Conservation (phyloP, 2,888 invertebrate species). For the Linnaemya vulpina region DNA sequence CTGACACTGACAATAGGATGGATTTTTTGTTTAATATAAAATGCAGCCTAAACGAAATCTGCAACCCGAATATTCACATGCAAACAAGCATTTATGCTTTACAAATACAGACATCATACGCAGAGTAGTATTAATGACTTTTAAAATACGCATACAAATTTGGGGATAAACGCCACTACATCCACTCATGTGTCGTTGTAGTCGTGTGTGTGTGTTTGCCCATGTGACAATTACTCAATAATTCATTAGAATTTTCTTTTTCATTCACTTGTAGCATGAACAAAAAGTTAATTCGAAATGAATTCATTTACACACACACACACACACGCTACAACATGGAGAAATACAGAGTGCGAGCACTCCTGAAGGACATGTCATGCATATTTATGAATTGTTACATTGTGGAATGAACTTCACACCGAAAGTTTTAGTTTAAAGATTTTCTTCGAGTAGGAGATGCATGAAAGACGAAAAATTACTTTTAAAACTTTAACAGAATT, state of each 20-base stretch:
- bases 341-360: slow-evolving; percentile 13
- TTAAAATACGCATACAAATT: not conserved
- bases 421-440: not conserved
- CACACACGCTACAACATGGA: not conserved
- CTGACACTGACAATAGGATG: slow-evolving; percentile 67
- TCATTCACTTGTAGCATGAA: slow-evolving; percentile 73
- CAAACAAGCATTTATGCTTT: not conserved
- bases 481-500: too few relatives aligned
- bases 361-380: slow-evolving; percentile 49
- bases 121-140: too few relatives aligned
- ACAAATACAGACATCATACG: not conserved
- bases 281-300: slow-evolving; percentile 59
- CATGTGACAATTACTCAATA: slow-evolving; percentile 80
- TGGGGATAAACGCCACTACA: not conserved
- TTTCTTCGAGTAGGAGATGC: too few relatives aligned
- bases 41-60: slow-evolving; percentile 59
- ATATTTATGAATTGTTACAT: slow-evolving; percentile 53
- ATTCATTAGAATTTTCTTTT: slow-evolving; percentile 80
- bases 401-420: not conserved
- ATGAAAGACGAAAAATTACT: too few relatives aligned
- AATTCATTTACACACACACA: slow-evolving; percentile 4
- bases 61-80: slow-evolving; percentile 24
- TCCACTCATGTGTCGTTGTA: not conserved
- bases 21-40: slow-evolving; percentile 53
- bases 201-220: too few relatives aligned